Percentiles rank a stretch among this genome's conserved stretches.
Evolutionary conservation across 2,797 vertebrate genomes (phyloP).

Genomic region (Pogoniulus pusillus): DNA sequence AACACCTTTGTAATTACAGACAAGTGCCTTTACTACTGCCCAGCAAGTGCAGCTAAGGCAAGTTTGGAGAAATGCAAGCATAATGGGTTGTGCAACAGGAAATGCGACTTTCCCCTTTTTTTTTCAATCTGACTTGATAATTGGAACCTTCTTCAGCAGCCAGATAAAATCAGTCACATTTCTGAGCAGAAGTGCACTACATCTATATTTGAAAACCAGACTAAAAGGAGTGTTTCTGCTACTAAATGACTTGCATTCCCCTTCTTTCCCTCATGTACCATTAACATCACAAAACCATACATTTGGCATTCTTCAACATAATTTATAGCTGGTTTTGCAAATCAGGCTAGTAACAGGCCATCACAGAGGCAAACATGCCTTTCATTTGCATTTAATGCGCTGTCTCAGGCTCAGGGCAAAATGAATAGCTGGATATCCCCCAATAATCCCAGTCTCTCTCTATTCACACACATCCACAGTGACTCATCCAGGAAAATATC

Average conservation of each 20-base stretch:
- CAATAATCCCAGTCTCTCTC: neutral
- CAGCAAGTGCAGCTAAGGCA: neutral
- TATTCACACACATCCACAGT: conserved; percentile 10
- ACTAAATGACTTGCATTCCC: neutral
- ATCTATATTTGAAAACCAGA: neutral
- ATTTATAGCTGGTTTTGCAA: conserved; percentile 41
- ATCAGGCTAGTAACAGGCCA: conserved; percentile 14
- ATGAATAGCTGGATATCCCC: neutral
- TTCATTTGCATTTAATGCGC: conserved; percentile 42
- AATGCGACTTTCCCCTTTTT: neutral
- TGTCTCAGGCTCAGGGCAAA: conserved; percentile 3
- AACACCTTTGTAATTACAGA: conserved; percentile 73
- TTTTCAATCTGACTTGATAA: conserved; percentile 17
- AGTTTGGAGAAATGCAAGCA: neutral
- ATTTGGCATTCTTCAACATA: conserved; percentile 45
- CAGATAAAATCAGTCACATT: neutral
- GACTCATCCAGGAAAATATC: conserved; percentile 60
- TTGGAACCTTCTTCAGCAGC: neutral
- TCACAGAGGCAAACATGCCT: conserved; percentile 8
- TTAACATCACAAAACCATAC: conserved; percentile 27
- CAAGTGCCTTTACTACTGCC: conserved; percentile 52
- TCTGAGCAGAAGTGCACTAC: neutral
- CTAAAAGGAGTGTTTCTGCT: rapidly evolving
- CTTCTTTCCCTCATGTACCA: neutral
- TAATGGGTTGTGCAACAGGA: neutral